Base-by-base conservation (phyloP, 64 coral and sea anemone genomes). In the Pachyseris speciosa region DNA sequence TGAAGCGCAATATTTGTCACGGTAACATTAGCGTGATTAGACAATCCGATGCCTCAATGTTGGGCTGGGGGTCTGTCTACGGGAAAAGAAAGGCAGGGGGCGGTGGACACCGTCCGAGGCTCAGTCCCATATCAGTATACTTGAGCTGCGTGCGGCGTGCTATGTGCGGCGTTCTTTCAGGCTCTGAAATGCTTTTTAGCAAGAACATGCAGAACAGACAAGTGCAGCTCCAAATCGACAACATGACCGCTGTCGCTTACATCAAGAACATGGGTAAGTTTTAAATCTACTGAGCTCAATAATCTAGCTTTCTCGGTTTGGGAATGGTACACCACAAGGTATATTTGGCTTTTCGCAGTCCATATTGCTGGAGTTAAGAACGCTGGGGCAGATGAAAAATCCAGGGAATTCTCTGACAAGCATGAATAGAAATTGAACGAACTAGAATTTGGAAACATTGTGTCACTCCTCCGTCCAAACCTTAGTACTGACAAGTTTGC, bases 401-500 rank as follows among this genome's bases (percentile, higher is more conserved):
- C 86, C 28, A 15, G 88, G 9, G 55, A 75, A 43, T 88, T 88
- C 20, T 52, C 36, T 15, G 88, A 83, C 45, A 91, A 64, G 45
- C 87, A 89, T 47, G 53, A 89, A 40, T 89, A 72, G 87, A 76
- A 38, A 58, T 43, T 78, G 40, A 89, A 78, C 58, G 61, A 67
- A n/a, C 36, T 32, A 31, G 49, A 37, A 33, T 89, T 89, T 78
- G 69, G 78, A 33, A 32, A 89, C 30, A 89, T 89, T 78, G 37
- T 78, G 36, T 57, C 53, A 66, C n/a, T 13, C 74, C 65, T 40
- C 29, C 42, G 29, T 19, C 72, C 73, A 42, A 44, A 36, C 19
- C 89, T 85, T 59, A 66, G 51, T n/a, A 68, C 69, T 32, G 83
- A 85, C 83, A 68, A 68, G 83, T 85, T 85, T 85, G 83, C 83